Evolutionary conservation across 2,113 vertebrate species (phyloP), one percentile per base, ranked within the genome.

Genomic region (Clarias gariepinus): DNA sequence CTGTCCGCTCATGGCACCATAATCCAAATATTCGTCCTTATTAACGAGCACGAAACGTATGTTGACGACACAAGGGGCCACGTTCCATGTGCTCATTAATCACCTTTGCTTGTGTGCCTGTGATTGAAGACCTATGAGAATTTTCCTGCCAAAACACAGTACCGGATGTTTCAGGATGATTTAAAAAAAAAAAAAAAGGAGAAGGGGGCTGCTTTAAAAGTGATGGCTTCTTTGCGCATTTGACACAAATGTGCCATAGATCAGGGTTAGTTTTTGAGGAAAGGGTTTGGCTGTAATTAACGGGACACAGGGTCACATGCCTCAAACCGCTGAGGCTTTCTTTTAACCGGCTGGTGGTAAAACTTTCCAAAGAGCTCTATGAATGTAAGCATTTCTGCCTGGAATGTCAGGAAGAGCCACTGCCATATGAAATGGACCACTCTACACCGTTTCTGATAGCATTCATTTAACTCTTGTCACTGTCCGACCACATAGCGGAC

Each of bases 1-100:
- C 90, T 80, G 86, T 83, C 90, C 91, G 92, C 90, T 92, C 89
- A 85, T 90, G 90, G 89, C 81, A 52, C 73, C 28, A 60, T 36
- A 85, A 82, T 69, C 36, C 69, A 78, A 79, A 86, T 79, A 78
- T 86, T 81, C 82, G n/a, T 79, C 61, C 30, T 36, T 30, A 80
- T 88, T 88, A 86, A 82, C 33, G 61, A n/a, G 33, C 8, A 57
- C 7, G 0, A 33, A 60, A 55, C 21, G 33, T 47, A 81, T 53
- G 60, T 3, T n/a, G 68, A 53, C 19, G 78, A 63, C 66, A 52
- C 60, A 23, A 57, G 36, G 74, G n/a, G 82, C 52, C 68, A 23
- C 19, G 28, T 25, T 84, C 64, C 57, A 4, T 52, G 53, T 78
- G 47, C 58, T 77, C 77, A 66, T 87, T 88, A 86, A 90, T 90